Percentiles rank a stretch among this genome's conserved stretches.
These are phyloP conservation scores for Auanema sp. DNA, from an alignment of 2,888 invertebrate species.

Conservation along the genomic window DNA sequence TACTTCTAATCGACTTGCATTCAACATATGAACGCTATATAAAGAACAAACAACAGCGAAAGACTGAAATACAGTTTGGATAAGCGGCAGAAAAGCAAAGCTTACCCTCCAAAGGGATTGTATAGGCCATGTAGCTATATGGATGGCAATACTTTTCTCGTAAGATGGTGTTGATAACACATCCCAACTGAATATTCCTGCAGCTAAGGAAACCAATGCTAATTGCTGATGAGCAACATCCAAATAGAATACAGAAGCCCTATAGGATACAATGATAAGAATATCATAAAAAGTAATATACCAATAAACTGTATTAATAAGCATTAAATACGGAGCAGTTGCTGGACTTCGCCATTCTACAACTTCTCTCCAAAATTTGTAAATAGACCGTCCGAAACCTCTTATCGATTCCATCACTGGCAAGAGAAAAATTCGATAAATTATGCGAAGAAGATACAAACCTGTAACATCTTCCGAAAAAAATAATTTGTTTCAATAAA, in stretches of 20 bases:
- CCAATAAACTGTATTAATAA: slow-evolving; percentile 57
- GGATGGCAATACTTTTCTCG: slow-evolving; percentile 47
- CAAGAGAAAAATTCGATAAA: no score
- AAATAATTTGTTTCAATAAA: no score
- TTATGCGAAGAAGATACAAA: no score
- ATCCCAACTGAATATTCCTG: slow-evolving; percentile 50
- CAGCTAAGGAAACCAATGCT: slow-evolving; percentile 36
- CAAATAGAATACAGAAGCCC: slow-evolving; percentile 44
- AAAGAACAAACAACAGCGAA: slow-evolving; percentile 11
- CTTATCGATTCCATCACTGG: slow-evolving; percentile 16
- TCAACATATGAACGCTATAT: slow-evolving; percentile 6
- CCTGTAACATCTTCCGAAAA: no score
- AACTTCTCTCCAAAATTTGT: slow-evolving; percentile 14
- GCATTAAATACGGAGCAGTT: slow-evolving; percentile 54
- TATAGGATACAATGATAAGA: slow-evolving; percentile 15
- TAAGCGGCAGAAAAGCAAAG: not conserved
- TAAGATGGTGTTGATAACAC: slow-evolving; percentile 51
- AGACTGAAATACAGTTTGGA: not conserved
- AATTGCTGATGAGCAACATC: slow-evolving; percentile 39
- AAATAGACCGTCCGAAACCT: not conserved
- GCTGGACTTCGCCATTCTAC: slow-evolving; percentile 56
- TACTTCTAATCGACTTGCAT: slow-evolving; percentile 10
- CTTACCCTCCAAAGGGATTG: slow-evolving; percentile 48
- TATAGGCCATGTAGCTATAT: slow-evolving; percentile 53
- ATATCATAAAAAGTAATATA: slow-evolving; percentile 17